A percentile compares a stretch with the other conserved stretches of the same genome.
phyloP scores from a whole-genome alignment of 1,140 invertebrate genomes.

The Bombus superbus region DNA sequence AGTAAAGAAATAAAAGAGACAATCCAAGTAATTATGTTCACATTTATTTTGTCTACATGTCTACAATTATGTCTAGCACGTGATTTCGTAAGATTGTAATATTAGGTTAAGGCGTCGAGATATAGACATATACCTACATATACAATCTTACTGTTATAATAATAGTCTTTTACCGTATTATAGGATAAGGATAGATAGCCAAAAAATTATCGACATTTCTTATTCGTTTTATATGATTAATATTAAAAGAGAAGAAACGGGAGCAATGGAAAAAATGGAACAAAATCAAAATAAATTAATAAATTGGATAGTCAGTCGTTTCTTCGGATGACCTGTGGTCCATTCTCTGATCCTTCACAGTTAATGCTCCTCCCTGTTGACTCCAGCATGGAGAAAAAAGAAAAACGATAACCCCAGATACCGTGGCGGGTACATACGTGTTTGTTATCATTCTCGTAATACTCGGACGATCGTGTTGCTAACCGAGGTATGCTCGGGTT shows the following conservation, averaged over 20 bases:
- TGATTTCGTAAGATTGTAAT: neutral
- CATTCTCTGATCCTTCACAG: constrained; percentile 36
- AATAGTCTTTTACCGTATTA: neutral
- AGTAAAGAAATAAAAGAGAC: neutral
- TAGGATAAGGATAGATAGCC: neutral
- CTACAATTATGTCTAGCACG: no score
- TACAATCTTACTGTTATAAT: neutral
- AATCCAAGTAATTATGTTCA: no score
- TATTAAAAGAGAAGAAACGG: neutral
- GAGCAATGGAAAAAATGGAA: neutral
- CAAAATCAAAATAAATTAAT: neutral
- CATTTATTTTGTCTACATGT: no score
- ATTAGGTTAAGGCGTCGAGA: neutral
- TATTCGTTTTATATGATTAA: neutral
- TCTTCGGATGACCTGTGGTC: constrained; percentile 37
- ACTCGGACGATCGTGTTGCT: constrained; percentile 69
- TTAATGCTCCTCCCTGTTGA: constrained; percentile 38
- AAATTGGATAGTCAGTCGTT: neutral
- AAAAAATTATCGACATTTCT: neutral
- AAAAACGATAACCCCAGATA: constrained; percentile 61
- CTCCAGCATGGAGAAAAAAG: constrained; percentile 22
- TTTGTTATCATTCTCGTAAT: constrained; percentile 67
- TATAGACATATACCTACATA: neutral
- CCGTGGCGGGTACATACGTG: constrained; percentile 35
- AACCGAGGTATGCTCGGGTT: constrained; percentile 63